phyloP scores from a whole-genome alignment of 37 sponge, comb jelly and placozoan species.

The Chondrilla cf. caribensis region DNA sequence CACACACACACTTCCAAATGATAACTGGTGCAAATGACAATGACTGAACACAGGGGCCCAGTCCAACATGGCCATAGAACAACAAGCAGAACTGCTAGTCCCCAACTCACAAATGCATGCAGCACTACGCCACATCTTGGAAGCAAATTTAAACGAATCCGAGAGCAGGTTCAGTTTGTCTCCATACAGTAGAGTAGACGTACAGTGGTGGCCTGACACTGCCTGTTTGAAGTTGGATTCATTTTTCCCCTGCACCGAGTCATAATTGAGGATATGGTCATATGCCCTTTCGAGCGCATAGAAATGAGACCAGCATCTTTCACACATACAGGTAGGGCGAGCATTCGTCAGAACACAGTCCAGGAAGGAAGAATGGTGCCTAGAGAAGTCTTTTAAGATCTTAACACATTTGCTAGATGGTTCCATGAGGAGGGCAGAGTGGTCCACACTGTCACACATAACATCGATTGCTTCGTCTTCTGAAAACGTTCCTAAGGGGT shows the following conservation, averaged over 20 bases:
- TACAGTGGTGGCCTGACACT: background rate
- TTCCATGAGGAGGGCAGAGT: background rate
- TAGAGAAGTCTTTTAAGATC: background rate
- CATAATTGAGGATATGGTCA: background rate
- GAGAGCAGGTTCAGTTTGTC: background rate
- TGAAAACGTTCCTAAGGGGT: too few species aligned
- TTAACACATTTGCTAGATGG: background rate
- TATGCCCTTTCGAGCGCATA: background rate
- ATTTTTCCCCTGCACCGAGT: too few species aligned
- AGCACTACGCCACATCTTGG: background rate
- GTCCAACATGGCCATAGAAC: too few species aligned
- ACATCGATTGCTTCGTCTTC: background rate
- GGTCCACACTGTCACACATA: background rate
- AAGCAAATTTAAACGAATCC: background rate
- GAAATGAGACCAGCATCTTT: background rate
- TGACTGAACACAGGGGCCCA: too few species aligned
- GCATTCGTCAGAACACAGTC: background rate
- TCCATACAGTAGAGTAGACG: background rate
- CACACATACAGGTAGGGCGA: slow-evolving; percentile 6
- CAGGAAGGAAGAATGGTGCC: background rate
- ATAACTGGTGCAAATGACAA: too few species aligned
- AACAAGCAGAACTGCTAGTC: too few species aligned
- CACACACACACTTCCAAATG: too few species aligned
- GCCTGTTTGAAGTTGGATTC: too few species aligned
- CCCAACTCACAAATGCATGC: background rate